Evolutionary conservation across 2,888 invertebrate genomes (phyloP).

Genomic region (Pammene aurita): DNA sequence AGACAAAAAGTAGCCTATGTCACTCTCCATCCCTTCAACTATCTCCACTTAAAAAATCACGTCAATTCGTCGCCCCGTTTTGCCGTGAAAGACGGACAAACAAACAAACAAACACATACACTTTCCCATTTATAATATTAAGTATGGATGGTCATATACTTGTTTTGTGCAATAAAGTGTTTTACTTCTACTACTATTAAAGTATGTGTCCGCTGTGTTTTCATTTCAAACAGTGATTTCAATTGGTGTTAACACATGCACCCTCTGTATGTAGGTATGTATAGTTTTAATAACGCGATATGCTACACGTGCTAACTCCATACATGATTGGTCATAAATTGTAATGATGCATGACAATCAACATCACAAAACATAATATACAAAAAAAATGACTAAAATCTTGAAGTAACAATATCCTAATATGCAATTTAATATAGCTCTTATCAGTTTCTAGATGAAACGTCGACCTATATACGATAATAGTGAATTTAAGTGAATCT

Average conservation of each 20-base stretch:
- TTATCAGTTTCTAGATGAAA: conserved; percentile 29
- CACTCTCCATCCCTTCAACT: too few species aligned
- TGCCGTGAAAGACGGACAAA: too few species aligned
- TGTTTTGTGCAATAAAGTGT: too few species aligned
- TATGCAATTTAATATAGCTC: conserved; percentile 3
- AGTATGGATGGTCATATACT: too few species aligned
- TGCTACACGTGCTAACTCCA: conserved; percentile 14
- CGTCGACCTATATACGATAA: conserved; percentile 22
- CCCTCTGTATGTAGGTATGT: not conserved
- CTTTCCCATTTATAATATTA: too few species aligned
- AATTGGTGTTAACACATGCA: not conserved
- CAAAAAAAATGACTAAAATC: not conserved
- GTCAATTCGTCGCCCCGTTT: too few species aligned
- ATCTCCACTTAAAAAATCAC: too few species aligned
- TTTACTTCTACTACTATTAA: too few species aligned
- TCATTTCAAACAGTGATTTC: not conserved
- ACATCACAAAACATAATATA: not conserved
- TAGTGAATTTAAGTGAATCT: conserved; percentile 15
- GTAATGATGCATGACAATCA: conserved; percentile 16
- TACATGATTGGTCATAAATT: too few species aligned
- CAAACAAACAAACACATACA: too few species aligned
- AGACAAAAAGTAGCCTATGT: too few species aligned
- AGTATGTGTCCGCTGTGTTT: not conserved
- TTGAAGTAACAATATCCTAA: not conserved
- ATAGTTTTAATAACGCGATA: conserved; percentile 1